phyloP scores from a whole-genome alignment of 2,797 vertebrate species.

The Cheirogaleus major region DNA sequence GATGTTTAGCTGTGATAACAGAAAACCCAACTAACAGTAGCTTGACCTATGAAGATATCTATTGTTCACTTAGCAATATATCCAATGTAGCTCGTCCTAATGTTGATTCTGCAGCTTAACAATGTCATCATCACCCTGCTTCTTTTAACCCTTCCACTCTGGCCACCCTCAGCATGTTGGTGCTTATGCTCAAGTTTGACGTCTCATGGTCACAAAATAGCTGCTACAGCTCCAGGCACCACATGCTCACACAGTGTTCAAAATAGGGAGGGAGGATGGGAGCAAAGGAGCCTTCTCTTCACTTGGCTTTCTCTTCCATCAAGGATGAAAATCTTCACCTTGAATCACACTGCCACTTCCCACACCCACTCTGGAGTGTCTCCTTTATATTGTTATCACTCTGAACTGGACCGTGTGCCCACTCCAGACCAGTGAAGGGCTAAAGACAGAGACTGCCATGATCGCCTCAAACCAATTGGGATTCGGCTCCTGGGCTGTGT shows the following conservation, averaged over 20 bases:
- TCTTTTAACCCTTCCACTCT: neutral
- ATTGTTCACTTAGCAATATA: neutral
- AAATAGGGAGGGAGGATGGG: neutral
- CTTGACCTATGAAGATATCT: neutral
- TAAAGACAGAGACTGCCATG: neutral
- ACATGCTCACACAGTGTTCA: neutral
- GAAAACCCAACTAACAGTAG: neutral
- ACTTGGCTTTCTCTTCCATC: neutral
- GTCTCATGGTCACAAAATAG: neutral
- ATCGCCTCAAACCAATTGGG: neutral
- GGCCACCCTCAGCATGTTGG: neutral
- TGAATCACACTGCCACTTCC: neutral
- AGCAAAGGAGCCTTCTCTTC: neutral
- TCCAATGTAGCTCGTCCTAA: neutral
- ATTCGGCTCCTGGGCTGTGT: neutral
- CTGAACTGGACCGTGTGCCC: neutral
- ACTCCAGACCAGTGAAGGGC: neutral
- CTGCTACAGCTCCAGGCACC: neutral
- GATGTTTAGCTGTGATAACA: neutral
- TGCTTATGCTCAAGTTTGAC: neutral
- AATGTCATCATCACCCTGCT: fast-evolving
- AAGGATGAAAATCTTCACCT: neutral
- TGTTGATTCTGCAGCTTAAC: neutral
- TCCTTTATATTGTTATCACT: neutral
- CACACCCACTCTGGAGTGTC: neutral